Evolutionary conservation across 1,140 invertebrate species (phyloP).

Genomic region (Bombus turneri): DNA sequence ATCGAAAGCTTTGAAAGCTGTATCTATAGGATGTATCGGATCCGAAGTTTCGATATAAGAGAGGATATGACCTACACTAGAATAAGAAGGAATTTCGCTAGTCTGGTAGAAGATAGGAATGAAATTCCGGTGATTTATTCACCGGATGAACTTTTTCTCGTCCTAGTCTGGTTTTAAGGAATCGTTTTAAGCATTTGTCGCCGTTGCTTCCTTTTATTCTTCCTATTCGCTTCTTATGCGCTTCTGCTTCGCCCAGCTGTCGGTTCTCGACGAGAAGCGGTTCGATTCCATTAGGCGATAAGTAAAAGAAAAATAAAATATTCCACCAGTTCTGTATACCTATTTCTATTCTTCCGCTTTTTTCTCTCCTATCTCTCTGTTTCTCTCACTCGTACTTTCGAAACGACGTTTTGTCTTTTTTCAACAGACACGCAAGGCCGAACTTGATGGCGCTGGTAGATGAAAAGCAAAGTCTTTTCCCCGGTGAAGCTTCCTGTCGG

Average conservation of each 20-base stretch:
- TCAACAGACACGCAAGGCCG: not conserved
- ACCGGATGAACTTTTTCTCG: slow-evolving; percentile 44
- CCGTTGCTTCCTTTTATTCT: slow-evolving; percentile 16
- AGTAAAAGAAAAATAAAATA: slow-evolving; percentile 60
- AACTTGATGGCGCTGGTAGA: not conserved
- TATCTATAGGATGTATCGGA: not conserved
- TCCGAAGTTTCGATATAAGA: not conserved
- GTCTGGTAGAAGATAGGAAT: slow-evolving; percentile 1
- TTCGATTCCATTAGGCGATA: slow-evolving; percentile 66
- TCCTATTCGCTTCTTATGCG: slow-evolving; percentile 17
- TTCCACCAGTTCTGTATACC: slow-evolving; percentile 41
- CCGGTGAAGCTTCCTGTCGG: not conserved
- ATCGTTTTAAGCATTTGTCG: slow-evolving; percentile 63
- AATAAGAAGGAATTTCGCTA: not conserved
- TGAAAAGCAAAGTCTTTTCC: slow-evolving; percentile 5
- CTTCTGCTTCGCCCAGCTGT: not conserved
- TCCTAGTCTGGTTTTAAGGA: slow-evolving; percentile 49
- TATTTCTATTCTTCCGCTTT: not conserved
- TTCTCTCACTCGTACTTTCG: too few species aligned
- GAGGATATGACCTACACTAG: not conserved
- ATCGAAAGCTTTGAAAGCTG: not conserved
- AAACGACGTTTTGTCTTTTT: too few species aligned
- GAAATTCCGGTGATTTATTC: slow-evolving; percentile 58
- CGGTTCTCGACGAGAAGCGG: not conserved
- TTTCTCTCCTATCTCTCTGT: not conserved